These are phyloP conservation scores for Entomobrya proxima DNA, from an alignment of 2,888 invertebrate genomes.

Conservation along the genomic window DNA sequence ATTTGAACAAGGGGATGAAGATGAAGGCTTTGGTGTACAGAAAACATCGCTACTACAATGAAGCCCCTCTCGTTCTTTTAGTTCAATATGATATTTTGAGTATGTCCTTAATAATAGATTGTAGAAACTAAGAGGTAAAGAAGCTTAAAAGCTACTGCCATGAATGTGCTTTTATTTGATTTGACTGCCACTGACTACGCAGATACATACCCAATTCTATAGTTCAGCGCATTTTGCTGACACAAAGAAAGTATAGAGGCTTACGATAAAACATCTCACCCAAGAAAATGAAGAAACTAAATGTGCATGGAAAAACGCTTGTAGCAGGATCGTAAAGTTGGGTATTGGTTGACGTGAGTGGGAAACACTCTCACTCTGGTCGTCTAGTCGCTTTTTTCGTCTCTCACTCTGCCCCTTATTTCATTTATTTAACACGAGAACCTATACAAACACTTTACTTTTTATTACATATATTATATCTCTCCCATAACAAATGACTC, in stretches of 20 bases:
- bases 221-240: no score
- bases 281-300: conserved; percentile 5
- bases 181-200: conserved; percentile 1
- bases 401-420: background rate
- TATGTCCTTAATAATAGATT: conserved; percentile 17
- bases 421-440: conserved; percentile 32
- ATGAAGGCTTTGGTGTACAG: background rate
- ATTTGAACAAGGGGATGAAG: conserved; percentile 11
- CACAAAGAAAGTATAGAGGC: background rate
- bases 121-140: background rate
- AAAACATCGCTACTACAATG: conserved; percentile 1
- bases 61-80: background rate
- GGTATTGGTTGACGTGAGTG: background rate
- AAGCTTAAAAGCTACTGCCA: background rate
- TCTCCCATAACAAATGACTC: conserved; percentile 69
- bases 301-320: background rate
- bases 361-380: no score
- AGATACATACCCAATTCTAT: background rate
- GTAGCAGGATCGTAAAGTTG: background rate
- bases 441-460: background rate
- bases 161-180: conserved; percentile 17
- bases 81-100: background rate
- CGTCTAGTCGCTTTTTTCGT: background rate
- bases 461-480: background rate
- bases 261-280: background rate